These are phyloP conservation scores for Drosophila multiciliata DNA, from an alignment of 2,888 invertebrate species.

Conservation along the genomic window DNA sequence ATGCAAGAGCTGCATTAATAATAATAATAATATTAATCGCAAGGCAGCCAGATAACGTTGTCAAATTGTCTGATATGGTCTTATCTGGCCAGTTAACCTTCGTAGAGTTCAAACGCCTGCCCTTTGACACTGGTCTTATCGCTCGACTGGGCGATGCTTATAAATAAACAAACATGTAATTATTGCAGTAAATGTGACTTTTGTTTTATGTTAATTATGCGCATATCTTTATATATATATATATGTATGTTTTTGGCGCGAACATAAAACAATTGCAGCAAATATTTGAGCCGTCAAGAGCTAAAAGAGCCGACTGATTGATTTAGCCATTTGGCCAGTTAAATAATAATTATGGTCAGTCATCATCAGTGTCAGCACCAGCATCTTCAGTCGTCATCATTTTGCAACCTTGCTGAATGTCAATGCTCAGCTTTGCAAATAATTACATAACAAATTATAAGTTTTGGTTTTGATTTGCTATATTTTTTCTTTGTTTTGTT, in stretches of 20 bases:
- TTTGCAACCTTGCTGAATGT: constrained; percentile 64
- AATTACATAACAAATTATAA: constrained; percentile 49
- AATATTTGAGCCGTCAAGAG: constrained; percentile 34
- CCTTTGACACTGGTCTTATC: constrained; percentile 72
- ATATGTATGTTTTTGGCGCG: constrained; percentile 26
- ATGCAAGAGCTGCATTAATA: neutral
- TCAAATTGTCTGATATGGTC: neutral
- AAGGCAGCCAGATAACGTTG: constrained; percentile 11
- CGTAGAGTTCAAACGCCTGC: constrained; percentile 71
- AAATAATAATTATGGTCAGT: neutral
- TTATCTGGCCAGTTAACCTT: constrained; percentile 63
- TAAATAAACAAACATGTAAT: constrained; percentile 48
- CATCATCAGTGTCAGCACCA: constrained; percentile 1
- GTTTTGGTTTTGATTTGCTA: constrained; percentile 23
- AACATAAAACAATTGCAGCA: constrained; percentile 19
- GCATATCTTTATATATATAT: constrained; percentile 10
- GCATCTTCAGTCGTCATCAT: constrained; percentile 1
- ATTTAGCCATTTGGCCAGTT: constrained; percentile 35
- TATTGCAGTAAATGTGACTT: constrained; percentile 61
- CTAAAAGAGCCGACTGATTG: constrained; percentile 32
- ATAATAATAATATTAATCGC: neutral
- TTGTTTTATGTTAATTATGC: constrained; percentile 10
- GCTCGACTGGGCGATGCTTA: constrained; percentile 33
- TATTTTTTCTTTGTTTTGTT: neutral
- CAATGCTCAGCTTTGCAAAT: constrained; percentile 46